phyloP scores from a whole-genome alignment of 2,888 invertebrate genomes.

The Rhorus exstirpatorius region DNA sequence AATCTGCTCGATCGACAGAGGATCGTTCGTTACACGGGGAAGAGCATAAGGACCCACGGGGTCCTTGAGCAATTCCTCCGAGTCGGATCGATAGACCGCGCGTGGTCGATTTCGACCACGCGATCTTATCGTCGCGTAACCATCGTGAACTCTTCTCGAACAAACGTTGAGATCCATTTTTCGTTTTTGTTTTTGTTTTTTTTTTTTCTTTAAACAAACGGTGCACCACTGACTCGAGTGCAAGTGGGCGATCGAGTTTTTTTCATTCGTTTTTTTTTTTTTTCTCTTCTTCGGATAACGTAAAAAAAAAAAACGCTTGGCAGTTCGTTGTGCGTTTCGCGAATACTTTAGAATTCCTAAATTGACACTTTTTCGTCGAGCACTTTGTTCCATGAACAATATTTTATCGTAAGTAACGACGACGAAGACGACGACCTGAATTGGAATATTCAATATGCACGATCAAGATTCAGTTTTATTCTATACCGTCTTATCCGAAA shows the following conservation, averaged over 20 bases:
- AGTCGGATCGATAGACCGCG: constrained; percentile 82
- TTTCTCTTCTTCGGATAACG: not conserved
- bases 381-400: constrained; percentile 42
- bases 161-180: constrained; percentile 82
- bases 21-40: constrained; percentile 75
- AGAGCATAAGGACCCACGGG: constrained; percentile 78
- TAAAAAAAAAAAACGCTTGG: constrained; percentile 13
- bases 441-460: constrained; percentile 54
- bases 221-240: not conserved
- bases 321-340: constrained; percentile 14
- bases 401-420: constrained; percentile 57
- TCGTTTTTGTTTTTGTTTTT: not conserved
- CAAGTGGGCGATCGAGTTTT: constrained; percentile 28
- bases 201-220: not conserved
- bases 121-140: constrained; percentile 94
- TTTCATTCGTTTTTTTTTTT: constrained; percentile 19
- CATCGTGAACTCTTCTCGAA: constrained; percentile 91
- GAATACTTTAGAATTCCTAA: constrained; percentile 42
- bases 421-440: constrained; percentile 56
- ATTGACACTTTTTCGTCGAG: constrained; percentile 46
- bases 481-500: constrained; percentile 67
- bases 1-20: constrained; percentile 72
- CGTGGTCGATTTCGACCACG: constrained; percentile 85
- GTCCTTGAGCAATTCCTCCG: constrained; percentile 81
- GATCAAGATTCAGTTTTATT: constrained; percentile 63